Evolutionary conservation across 2,888 invertebrate genomes (phyloP).

Genomic region (Lumbricus terrestris): DNA sequence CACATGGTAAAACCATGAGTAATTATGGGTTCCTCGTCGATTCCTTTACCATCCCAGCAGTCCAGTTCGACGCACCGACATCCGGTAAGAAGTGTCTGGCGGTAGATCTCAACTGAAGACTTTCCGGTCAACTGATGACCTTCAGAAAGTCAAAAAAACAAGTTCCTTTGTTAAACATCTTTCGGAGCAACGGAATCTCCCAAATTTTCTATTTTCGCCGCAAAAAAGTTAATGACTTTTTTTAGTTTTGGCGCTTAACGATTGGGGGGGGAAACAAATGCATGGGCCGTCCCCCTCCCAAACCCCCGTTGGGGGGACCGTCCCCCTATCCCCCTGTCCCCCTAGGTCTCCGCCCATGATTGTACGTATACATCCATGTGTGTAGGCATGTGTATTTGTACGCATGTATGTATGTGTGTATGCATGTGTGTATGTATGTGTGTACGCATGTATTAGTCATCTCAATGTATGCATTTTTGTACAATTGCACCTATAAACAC

Average conservation of each 20-base stretch:
- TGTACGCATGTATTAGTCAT: too few species aligned
- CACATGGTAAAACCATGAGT: constrained; percentile 97
- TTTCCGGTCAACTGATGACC: constrained; percentile 95
- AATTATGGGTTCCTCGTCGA: constrained; percentile 84
- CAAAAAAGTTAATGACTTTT: too few species aligned
- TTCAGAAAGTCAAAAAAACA: not conserved
- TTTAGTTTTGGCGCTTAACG: too few species aligned
- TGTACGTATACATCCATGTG: not conserved
- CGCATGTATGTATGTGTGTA: not conserved
- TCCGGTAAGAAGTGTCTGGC: constrained; percentile 85
- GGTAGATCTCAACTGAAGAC: constrained; percentile 93
- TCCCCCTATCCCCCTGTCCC: too few species aligned
- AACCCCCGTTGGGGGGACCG: too few species aligned
- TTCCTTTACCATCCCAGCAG: constrained; percentile 95
- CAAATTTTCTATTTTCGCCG: too few species aligned
- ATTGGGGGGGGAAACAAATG: too few species aligned
- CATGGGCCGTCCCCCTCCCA: too few species aligned
- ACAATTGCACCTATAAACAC: not conserved
- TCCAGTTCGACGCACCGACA: constrained; percentile 96
- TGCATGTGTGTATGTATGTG: too few species aligned
- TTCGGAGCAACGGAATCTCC: too few species aligned
- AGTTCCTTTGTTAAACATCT: not conserved
- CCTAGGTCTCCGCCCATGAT: too few species aligned
- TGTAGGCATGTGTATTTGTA: not conserved
- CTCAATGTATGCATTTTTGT: too few species aligned